phyloP scores from a whole-genome alignment of 2,888 invertebrate species.

The Zygothrica quintamaculata region DNA sequence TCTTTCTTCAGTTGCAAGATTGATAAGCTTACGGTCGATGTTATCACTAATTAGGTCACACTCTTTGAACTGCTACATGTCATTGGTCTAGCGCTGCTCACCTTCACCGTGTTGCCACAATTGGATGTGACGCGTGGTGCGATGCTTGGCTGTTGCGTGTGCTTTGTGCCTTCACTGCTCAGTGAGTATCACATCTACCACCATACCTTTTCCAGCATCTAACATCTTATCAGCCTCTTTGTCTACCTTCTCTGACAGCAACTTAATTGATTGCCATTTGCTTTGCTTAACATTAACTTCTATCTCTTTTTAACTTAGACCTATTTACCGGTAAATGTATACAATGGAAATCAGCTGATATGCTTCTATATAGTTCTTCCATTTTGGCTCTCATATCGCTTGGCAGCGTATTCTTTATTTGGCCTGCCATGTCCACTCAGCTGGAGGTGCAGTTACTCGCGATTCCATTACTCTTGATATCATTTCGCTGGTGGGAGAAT shows the following conservation, averaged over 20 bases:
- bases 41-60: slow-evolving; percentile 84
- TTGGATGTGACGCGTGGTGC: slow-evolving; percentile 92
- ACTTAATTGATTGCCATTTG: slow-evolving; percentile 74
- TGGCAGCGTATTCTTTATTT: slow-evolving; percentile 88
- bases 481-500: slow-evolving; percentile 94
- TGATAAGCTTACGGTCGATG: slow-evolving; percentile 48
- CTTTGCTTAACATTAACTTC: slow-evolving; percentile 31
- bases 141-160: slow-evolving; percentile 93
- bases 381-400: slow-evolving; percentile 87
- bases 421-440: slow-evolving; percentile 87
- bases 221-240: slow-evolving; percentile 56
- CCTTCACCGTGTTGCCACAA: slow-evolving; percentile 91
- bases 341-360: slow-evolving; percentile 70
- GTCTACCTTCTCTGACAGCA: slow-evolving; percentile 53
- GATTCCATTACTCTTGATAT: slow-evolving; percentile 88
- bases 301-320: slow-evolving; percentile 68
- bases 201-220: slow-evolving; percentile 38
- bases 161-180: slow-evolving; percentile 91
- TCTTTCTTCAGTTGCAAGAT: slow-evolving; percentile 32
- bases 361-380: slow-evolving; percentile 59
- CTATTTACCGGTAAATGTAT: slow-evolving; percentile 72
- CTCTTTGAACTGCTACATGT: slow-evolving; percentile 92
- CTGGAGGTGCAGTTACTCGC: slow-evolving; percentile 87
- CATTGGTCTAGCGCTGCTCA: slow-evolving; percentile 90
- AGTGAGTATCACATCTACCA: slow-evolving; percentile 85